These are phyloP conservation scores for Sclerurus mexicanus DNA, from an alignment of 2,113 vertebrate genomes.

Conservation along the genomic window DNA sequence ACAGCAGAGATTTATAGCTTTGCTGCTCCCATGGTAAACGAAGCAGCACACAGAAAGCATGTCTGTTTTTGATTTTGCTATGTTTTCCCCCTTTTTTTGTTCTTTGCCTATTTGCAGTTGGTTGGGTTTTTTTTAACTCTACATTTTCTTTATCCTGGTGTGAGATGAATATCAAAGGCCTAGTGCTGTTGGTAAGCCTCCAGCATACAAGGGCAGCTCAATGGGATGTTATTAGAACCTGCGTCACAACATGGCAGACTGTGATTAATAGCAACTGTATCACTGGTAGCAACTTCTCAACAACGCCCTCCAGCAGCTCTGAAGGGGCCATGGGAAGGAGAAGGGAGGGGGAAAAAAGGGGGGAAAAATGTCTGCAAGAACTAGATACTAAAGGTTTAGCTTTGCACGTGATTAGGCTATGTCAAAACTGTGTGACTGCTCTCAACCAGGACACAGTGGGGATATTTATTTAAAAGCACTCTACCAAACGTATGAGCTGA, in stretches of 20 bases:
- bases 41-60: conserved; percentile 79
- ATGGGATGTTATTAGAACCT: conserved; percentile 79
- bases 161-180: conserved; percentile 91
- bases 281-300: conserved; percentile 70
- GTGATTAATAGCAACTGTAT: conserved; percentile 80
- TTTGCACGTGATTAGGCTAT: neutral
- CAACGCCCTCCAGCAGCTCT: conserved; percentile 66
- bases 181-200: conserved; percentile 79
- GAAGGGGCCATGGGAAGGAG: conserved; percentile 27
- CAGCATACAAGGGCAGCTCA: conserved; percentile 82
- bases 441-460: neutral
- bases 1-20: conserved; percentile 83
- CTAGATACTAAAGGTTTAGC: neutral
- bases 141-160: conserved; percentile 87
- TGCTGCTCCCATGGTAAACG: conserved; percentile 83
- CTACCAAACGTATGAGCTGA: neutral
- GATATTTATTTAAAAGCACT: conserved; percentile 21
- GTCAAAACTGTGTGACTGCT: conserved; percentile 1
- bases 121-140: conserved; percentile 67
- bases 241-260: conserved; percentile 75
- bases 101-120: conserved; percentile 74
- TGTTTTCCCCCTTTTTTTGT: conserved; percentile 75
- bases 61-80: conserved; percentile 87
- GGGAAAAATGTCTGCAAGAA: neutral
- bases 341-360: neutral